A percentile compares a stretch with the other conserved stretches of the same genome.
Evolutionary conservation across 37 sponge, comb jelly and placozoan species (phyloP).

Genomic region (Mnemiopsis leidyi): DNA sequence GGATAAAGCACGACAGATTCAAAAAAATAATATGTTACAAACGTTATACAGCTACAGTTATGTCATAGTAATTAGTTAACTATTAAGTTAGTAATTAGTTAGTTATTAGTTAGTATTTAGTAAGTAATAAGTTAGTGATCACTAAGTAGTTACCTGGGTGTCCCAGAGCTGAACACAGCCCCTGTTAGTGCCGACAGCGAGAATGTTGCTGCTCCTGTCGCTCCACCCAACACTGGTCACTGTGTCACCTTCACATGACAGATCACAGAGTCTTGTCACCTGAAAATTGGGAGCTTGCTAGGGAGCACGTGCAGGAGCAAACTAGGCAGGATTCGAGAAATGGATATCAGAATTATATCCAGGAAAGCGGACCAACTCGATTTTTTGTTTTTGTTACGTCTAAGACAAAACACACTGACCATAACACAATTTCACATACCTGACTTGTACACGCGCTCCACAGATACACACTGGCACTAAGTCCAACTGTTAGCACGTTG

Average conservation of each 20-base stretch:
- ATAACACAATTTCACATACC: too few species aligned
- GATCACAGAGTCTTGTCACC: slow-evolving; percentile 66
- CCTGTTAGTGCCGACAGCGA: slow-evolving; percentile 67
- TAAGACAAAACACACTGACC: too few species aligned
- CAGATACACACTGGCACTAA: slow-evolving; percentile 67
- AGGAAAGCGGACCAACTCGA: too few species aligned
- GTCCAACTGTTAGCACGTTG: slow-evolving; percentile 68
- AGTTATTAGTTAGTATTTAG: too few species aligned
- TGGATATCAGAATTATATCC: too few species aligned
- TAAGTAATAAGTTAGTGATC: neutral
- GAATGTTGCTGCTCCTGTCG: slow-evolving; percentile 29
- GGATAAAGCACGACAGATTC: too few species aligned
- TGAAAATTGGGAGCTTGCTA: neutral
- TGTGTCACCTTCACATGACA: slow-evolving; percentile 65
- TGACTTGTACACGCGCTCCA: slow-evolving; percentile 69
- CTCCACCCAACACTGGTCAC: slow-evolving; percentile 67
- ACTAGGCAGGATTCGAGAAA: neutral
- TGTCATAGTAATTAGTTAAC: too few species aligned
- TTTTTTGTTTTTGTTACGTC: too few species aligned
- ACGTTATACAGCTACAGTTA: too few species aligned
- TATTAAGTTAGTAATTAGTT: too few species aligned
- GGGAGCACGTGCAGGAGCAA: too few species aligned
- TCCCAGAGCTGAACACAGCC: slow-evolving; percentile 63
- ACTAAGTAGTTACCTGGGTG: slow-evolving; percentile 20
- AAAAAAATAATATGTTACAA: too few species aligned